These are phyloP conservation scores for Hypsopygia costalis DNA, from an alignment of 2,888 invertebrate genomes.

Conservation along the genomic window DNA sequence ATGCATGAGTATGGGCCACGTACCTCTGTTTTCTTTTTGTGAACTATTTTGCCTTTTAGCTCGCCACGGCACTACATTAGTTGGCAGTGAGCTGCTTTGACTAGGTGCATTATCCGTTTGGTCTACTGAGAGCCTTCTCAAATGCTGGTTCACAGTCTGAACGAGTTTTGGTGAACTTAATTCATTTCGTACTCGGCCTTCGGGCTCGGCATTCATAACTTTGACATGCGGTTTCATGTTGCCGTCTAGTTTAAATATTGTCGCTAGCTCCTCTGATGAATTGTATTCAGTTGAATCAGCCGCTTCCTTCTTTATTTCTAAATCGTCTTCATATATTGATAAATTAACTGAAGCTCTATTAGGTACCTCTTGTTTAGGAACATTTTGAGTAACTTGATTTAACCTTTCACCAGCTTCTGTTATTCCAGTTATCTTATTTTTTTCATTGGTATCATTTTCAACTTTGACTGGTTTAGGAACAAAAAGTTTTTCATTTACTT, in stretches of 20 bases:
- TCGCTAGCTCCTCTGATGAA: constrained; percentile 83
- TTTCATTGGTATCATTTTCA: constrained; percentile 25
- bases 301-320: constrained; percentile 58
- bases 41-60: constrained; percentile 67
- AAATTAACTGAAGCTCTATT: constrained; percentile 60
- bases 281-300: constrained; percentile 81
- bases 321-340: constrained; percentile 69
- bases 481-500: constrained; percentile 71
- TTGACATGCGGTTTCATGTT: constrained; percentile 30
- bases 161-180: constrained; percentile 73
- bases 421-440: constrained; percentile 41
- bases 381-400: constrained; percentile 45
- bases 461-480: constrained; percentile 40
- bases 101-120: constrained; percentile 61
- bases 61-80: constrained; percentile 72
- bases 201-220: constrained; percentile 28
- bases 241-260: constrained; percentile 77
- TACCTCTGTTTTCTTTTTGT: constrained; percentile 76
- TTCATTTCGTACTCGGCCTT: constrained; percentile 48
- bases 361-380: constrained; percentile 35
- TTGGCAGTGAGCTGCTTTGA: constrained; percentile 71
- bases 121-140: constrained; percentile 65
- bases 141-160: constrained; percentile 65
- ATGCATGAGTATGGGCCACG: constrained; percentile 68
- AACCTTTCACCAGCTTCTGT: constrained; percentile 55